Evolutionary conservation across 2,797 vertebrate genomes (phyloP).

Genomic region (Phoebastria nigripes): DNA sequence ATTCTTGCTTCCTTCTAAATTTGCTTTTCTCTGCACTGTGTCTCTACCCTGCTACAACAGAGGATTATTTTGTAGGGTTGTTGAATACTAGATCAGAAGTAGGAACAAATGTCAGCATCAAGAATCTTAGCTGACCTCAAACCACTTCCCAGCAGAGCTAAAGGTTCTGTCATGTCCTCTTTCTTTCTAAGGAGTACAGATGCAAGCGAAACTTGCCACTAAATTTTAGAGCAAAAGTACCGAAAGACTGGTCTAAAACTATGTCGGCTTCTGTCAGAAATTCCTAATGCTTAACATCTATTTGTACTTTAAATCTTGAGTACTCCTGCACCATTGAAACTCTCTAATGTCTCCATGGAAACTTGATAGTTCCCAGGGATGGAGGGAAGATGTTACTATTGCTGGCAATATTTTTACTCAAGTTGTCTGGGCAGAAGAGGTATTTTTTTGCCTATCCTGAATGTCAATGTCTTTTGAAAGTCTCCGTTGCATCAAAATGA

Average conservation of each 20-base stretch:
- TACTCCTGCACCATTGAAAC: neutral
- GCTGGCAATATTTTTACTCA: neutral
- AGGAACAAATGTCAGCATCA: neutral
- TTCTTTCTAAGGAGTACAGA: neutral
- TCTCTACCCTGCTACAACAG: neutral
- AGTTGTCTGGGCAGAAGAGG: neutral
- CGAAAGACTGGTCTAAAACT: neutral
- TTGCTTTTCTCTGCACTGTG: neutral
- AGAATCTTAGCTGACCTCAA: neutral
- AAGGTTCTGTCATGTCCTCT: neutral
- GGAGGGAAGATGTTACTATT: neutral
- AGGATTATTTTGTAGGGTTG: neutral
- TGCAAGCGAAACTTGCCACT: neutral
- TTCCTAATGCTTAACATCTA: neutral
- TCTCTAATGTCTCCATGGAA: neutral
- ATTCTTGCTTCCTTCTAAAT: neutral
- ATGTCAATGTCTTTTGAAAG: neutral
- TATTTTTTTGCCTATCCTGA: neutral
- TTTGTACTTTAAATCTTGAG: neutral
- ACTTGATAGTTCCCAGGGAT: neutral
- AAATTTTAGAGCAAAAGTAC: neutral
- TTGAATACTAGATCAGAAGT: neutral
- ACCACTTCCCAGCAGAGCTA: neutral
- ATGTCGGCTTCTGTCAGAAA: neutral
- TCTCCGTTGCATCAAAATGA: neutral